These are phyloP conservation scores for Charadrius vociferus DNA, from an alignment of 2,113 vertebrate genomes.

Conservation along the genomic window DNA sequence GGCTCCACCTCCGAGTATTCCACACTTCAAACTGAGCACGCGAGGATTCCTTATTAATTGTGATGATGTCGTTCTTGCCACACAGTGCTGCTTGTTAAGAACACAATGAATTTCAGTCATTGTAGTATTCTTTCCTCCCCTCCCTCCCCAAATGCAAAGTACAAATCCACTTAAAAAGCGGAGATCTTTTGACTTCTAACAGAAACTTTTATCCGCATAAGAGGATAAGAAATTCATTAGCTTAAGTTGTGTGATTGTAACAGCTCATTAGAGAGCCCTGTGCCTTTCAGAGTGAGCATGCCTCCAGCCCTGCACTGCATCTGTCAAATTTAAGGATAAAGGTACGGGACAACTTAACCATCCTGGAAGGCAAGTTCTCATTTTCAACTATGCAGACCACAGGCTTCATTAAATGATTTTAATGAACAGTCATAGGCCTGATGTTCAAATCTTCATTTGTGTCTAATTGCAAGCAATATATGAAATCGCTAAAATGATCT, in stretches of 20 bases:
- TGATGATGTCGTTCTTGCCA: background rate
- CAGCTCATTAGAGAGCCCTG: conserved; percentile 32
- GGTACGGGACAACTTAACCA: conserved; percentile 10
- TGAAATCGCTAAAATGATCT: background rate
- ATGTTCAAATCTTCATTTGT: background rate
- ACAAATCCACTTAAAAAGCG: conserved; percentile 20
- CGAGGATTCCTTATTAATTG: background rate
- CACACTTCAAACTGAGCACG: background rate
- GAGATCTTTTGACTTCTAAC: conserved; percentile 28
- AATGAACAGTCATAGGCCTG: conserved; percentile 21
- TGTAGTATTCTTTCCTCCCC: background rate
- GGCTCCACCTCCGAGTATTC: background rate
- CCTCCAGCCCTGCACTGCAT: background rate
- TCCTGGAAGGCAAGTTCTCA: background rate
- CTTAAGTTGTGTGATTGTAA: conserved; percentile 16
- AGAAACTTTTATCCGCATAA: conserved; percentile 22
- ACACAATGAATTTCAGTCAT: background rate
- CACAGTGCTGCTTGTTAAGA: background rate
- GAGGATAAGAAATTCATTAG: conserved; percentile 56
- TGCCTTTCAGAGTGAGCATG: background rate
- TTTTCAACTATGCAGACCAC: conserved; percentile 37
- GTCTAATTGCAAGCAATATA: conserved; percentile 14
- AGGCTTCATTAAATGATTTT: conserved; percentile 25
- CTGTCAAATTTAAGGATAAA: conserved; percentile 49
- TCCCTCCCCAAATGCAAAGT: background rate